These are phyloP conservation scores for Bergia sp. DNA, from an alignment of 92 coral and sea anemone species.

Conservation along the genomic window DNA sequence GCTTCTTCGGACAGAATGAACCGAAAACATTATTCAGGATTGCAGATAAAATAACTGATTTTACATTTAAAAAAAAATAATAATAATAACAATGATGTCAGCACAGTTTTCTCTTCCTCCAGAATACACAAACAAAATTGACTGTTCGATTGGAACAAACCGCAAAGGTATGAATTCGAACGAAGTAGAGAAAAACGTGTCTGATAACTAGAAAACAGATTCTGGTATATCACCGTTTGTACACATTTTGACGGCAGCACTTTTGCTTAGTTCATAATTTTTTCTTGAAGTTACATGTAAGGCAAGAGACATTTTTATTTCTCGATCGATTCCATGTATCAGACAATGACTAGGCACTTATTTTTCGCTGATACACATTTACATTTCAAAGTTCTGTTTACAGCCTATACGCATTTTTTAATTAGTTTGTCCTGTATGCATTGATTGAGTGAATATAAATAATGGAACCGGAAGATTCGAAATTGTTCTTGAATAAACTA, in stretches of 20 bases:
- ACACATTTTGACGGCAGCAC: neutral
- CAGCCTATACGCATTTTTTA: neutral
- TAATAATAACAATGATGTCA: neutral
- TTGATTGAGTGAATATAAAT: neutral
- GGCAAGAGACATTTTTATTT: neutral
- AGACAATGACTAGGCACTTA: too few species aligned
- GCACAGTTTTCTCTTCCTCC: neutral
- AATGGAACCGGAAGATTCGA: constrained; percentile 2
- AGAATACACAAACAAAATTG: constrained; percentile 19
- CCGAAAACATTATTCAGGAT: neutral
- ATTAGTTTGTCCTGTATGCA: neutral
- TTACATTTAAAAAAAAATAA: neutral
- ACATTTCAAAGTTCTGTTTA: neutral
- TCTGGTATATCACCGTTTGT: neutral
- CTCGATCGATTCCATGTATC: too few species aligned
- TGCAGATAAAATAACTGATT: too few species aligned
- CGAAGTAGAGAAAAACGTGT: neutral
- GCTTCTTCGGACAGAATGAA: neutral
- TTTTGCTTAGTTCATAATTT: too few species aligned
- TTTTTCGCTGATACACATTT: neutral
- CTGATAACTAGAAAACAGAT: neutral
- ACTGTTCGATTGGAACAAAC: constrained; percentile 6
- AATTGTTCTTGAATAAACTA: constrained; percentile 11
- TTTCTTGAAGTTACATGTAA: neutral
- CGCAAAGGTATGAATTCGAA: neutral